Conservation (phyloP, 1,140 invertebrate species). For the Drosophila santomea region DNA sequence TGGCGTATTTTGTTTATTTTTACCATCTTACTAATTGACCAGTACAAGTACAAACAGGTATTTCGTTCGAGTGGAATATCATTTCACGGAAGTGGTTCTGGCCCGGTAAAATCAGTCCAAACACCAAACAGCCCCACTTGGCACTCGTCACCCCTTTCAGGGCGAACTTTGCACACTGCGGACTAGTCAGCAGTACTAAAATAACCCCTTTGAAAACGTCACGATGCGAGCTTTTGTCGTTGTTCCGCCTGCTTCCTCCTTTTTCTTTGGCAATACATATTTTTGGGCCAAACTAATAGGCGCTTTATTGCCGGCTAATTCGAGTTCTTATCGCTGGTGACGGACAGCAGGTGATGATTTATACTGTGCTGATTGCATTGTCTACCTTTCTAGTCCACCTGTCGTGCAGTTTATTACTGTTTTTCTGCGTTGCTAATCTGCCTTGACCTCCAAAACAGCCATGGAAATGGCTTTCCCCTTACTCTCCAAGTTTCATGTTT, state of each 20-base stretch:
- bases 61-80: slow-evolving; percentile 45
- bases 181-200: slow-evolving; percentile 40
- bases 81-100: slow-evolving; percentile 37
- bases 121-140: background rate
- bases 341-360: slow-evolving; percentile 27
- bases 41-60: slow-evolving; percentile 29
- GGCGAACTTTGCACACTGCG: slow-evolving; percentile 49
- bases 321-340: slow-evolving; percentile 51
- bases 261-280: slow-evolving; percentile 25
- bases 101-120: slow-evolving; percentile 26
- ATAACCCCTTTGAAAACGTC: slow-evolving; percentile 59
- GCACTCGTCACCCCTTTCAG: background rate
- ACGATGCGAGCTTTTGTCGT: slow-evolving; percentile 14
- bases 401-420: slow-evolving; percentile 23
- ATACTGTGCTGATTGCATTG: slow-evolving; percentile 37
- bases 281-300: slow-evolving; percentile 16
- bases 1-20: slow-evolving; percentile 57
- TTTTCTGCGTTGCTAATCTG: slow-evolving; percentile 13
- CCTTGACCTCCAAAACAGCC: slow-evolving; percentile 30
- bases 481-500: slow-evolving; percentile 15
- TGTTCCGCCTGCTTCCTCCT: slow-evolving; percentile 36
- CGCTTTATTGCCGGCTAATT: slow-evolving; percentile 42
- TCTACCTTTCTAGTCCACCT: slow-evolving; percentile 34
- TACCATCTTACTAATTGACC: slow-evolving; percentile 66
- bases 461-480: slow-evolving; percentile 44